Evolutionary conservation across 2,888 invertebrate species (phyloP), one percentile per base, ranked within the genome.

Genomic region (Poecilus cupreus): DNA sequence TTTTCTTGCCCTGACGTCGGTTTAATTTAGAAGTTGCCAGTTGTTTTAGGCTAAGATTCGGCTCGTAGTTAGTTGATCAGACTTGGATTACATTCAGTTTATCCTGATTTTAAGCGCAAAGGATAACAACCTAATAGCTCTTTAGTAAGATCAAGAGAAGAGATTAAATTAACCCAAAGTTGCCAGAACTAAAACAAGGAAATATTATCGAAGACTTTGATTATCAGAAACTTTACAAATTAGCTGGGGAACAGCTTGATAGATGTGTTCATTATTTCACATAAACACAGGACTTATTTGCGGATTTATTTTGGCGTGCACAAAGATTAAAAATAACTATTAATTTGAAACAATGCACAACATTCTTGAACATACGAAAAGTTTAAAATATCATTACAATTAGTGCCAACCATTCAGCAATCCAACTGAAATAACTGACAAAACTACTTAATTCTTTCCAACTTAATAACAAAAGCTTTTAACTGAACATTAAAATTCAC

Each of bases 101-200:
- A 68, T 68, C 64, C 39, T 37, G 32, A 68, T 68, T 37, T 60
- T 68, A 68, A 68, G 64, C 64, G 37, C 37, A 68, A 68, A 68
- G 64, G 64, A 68, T 68, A 68, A 68, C 64, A 68, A 68, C 16
- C 64, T 68, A 68, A 68, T 68, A 20, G 64, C 64, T 37, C 64
- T 37, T 68, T 37, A 68, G 64, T 37, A 37, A 68, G 64, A 39
- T 68, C 64, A 68, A 16, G 39, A 18, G 64, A 68, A 16, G 39
- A 39, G 64, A 68, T 68, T 68, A 68, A 68, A 32, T 68, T 68
- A 32, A 18, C 11, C 18, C 10, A 68, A 68, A 68, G 64, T 68
- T 68, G 18, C 18, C 64, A 68, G 37, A 68, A 68, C 64, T 68
- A 68, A 60, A 60, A 32, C 26, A 32, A 37, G 37, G 64, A 68